Conservation (phyloP, 2,113 vertebrate genomes). For the Larimichthys polyactis region DNA sequence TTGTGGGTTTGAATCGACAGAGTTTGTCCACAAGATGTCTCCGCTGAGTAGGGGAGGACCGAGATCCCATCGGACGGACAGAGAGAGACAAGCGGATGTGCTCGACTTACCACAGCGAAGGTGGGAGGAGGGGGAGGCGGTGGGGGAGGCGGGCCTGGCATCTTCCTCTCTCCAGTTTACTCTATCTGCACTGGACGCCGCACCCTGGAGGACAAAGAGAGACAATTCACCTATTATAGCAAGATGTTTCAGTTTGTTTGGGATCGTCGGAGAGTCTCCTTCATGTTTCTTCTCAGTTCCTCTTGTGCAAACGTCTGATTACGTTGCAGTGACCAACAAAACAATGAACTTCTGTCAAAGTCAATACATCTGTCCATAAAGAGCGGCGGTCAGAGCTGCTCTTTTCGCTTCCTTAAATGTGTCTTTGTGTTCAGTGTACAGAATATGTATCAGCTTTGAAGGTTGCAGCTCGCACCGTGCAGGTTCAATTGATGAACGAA, state of each 20-base stretch:
- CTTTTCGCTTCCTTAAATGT: background rate
- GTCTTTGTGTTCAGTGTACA: background rate
- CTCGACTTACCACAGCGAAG: constrained; percentile 84
- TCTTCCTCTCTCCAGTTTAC: constrained; percentile 80
- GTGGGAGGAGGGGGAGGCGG: constrained; percentile 91
- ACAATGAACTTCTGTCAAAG: background rate
- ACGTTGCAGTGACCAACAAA: background rate
- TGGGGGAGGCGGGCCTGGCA: constrained; percentile 91
- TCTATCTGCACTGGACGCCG: constrained; percentile 61
- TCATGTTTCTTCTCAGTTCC: too few species aligned
- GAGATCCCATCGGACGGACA: background rate
- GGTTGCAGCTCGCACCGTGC: background rate
- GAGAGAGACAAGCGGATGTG: background rate
- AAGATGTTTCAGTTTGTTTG: background rate
- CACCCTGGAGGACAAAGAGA: constrained; percentile 57
- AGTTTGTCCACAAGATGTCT: constrained; percentile 51
- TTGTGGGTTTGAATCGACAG: too few species aligned
- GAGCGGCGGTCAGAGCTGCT: background rate
- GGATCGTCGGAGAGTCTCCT: too few species aligned
- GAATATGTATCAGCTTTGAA: background rate
- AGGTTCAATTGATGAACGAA: background rate
- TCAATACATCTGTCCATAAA: background rate
- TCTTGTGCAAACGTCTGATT: too few species aligned
- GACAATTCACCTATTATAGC: background rate
- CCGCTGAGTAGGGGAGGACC: constrained; percentile 22